These are phyloP conservation scores for Pitta sordida DNA, from an alignment of 2,113 vertebrate genomes.

Conservation along the genomic window DNA sequence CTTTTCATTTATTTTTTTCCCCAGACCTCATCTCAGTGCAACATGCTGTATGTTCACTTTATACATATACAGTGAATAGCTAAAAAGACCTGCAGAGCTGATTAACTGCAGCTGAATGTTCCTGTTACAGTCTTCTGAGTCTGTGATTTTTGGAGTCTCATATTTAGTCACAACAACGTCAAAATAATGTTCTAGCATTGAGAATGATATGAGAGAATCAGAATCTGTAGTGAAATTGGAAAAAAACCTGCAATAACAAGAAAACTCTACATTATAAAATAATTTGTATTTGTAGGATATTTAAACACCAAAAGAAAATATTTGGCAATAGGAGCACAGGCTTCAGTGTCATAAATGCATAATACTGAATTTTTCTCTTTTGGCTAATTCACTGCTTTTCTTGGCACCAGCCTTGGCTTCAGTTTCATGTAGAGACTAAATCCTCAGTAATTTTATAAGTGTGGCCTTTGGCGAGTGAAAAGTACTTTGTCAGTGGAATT, in stretches of 20 bases:
- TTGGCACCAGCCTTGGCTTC: background rate
- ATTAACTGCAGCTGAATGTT: background rate
- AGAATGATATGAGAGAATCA: background rate
- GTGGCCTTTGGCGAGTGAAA: background rate
- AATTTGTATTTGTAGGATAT: background rate
- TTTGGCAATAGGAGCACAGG: background rate
- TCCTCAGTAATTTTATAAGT: rapidly evolving
- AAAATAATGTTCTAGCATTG: background rate
- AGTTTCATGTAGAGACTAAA: background rate
- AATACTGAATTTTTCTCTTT: background rate
- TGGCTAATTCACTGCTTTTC: background rate
- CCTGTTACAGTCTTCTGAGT: background rate
- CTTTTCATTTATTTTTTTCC: background rate
- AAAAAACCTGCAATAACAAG: background rate
- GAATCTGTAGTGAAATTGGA: background rate
- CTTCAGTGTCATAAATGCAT: background rate
- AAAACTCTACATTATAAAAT: background rate
- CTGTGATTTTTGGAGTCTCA: background rate
- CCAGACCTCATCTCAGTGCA: background rate
- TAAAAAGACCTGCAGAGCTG: background rate
- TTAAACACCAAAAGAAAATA: background rate
- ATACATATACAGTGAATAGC: background rate
- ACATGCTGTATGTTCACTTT: background rate
- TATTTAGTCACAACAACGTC: background rate
- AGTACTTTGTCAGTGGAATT: background rate